These are phyloP conservation scores for Cecidostiba fungosa DNA, from an alignment of 2,888 invertebrate genomes.

Conservation along the genomic window DNA sequence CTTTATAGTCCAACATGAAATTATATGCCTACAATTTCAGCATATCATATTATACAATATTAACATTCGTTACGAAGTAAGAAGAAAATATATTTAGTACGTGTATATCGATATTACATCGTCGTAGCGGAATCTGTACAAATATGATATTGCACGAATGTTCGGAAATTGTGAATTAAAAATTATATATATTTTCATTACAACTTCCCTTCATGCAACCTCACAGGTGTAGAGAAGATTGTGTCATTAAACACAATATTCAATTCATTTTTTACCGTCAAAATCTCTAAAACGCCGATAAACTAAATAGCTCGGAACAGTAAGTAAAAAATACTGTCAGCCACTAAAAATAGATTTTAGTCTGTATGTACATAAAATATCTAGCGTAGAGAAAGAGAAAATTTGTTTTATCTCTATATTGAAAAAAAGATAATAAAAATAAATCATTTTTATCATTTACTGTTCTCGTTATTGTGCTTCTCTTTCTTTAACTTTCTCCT, in stretches of 20 bases:
- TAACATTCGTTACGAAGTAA: background rate
- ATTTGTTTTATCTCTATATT: slow-evolving; percentile 19
- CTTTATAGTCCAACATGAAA: background rate
- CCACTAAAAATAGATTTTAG: slow-evolving; percentile 12
- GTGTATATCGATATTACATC: background rate
- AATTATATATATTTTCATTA: slow-evolving; percentile 15
- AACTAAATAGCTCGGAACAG: slow-evolving; percentile 19
- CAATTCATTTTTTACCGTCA: background rate
- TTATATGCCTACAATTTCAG: background rate
- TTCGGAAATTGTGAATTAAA: background rate
- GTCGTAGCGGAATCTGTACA: slow-evolving; percentile 10
- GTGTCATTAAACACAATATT: background rate
- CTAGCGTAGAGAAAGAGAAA: slow-evolving; percentile 21
- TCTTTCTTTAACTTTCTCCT: slow-evolving; percentile 20
- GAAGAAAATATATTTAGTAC: background rate
- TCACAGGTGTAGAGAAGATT: slow-evolving; percentile 1
- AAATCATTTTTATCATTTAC: slow-evolving; percentile 42
- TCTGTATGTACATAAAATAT: slow-evolving; percentile 54
- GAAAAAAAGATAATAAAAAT: slow-evolving; percentile 42
- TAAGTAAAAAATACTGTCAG: slow-evolving; percentile 27
- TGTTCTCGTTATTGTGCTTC: slow-evolving; percentile 45
- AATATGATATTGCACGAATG: slow-evolving; percentile 28
- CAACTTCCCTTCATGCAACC: slow-evolving; percentile 15
- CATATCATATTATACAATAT: background rate
- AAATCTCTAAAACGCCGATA: slow-evolving; percentile 12